These are phyloP conservation scores for Gila robusta DNA, from an alignment of 2,797 vertebrate species.

Conservation along the genomic window DNA sequence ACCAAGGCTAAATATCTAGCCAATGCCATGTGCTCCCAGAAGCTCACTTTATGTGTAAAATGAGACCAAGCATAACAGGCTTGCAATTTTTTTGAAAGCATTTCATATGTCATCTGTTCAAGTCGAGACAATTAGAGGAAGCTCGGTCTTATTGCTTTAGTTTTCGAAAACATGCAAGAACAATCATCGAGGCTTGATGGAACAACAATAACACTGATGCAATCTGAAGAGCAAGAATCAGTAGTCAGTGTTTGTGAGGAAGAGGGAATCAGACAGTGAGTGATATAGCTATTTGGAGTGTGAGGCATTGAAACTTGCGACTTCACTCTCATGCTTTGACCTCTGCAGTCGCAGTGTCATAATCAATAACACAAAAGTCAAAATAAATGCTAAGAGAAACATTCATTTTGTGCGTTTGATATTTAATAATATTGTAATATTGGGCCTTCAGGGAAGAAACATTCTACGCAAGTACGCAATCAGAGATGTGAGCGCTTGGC, in stretches of 20 bases:
- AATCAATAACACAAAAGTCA: not conserved
- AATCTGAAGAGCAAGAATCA: slow-evolving; percentile 13
- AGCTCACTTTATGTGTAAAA: slow-evolving; percentile 8
- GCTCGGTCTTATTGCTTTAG: slow-evolving; percentile 59
- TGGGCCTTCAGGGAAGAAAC: no score
- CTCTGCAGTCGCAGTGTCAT: not conserved
- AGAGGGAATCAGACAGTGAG: slow-evolving; percentile 7
- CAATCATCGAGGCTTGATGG: slow-evolving; percentile 63
- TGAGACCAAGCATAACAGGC: not conserved
- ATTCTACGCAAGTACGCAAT: no score
- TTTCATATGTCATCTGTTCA: slow-evolving; percentile 35
- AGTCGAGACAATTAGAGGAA: slow-evolving; percentile 75
- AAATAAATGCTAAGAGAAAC: not conserved
- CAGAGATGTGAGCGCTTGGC: no score
- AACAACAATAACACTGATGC: slow-evolving; percentile 44
- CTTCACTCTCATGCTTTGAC: not conserved
- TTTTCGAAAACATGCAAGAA: slow-evolving; percentile 67
- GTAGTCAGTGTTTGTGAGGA: not conserved
- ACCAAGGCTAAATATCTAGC: not conserved
- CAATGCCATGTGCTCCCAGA: slow-evolving; percentile 12
- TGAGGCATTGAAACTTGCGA: not conserved
- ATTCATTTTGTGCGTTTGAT: not conserved
- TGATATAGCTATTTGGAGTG: not conserved
- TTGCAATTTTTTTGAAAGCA: not conserved
- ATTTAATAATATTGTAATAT: no score